phyloP scores from a whole-genome alignment of 2,888 invertebrate genomes.

The Drosophila longiperda region DNA sequence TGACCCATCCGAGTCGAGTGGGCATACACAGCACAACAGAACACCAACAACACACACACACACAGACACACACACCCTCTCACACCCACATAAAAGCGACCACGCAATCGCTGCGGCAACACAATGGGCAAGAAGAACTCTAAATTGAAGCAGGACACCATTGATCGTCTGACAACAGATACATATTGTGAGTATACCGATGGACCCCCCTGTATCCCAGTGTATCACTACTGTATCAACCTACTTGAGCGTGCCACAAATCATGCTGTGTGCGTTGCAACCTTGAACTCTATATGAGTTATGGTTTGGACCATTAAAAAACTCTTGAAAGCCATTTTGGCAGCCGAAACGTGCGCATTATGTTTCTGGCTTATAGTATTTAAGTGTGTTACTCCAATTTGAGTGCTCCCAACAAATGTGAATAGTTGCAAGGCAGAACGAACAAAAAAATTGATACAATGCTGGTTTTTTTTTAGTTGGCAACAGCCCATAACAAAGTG shows the following conservation, averaged over 20 bases:
- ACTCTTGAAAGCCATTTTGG: constrained; percentile 73
- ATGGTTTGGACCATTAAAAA: constrained; percentile 53
- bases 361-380: constrained; percentile 1
- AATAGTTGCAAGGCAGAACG: background rate
- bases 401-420: background rate
- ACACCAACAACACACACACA: background rate
- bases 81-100: background rate
- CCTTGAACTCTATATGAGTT: constrained; percentile 71
- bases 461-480: background rate
- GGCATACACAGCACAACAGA: background rate
- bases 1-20: constrained; percentile 28
- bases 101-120: constrained; percentile 47
- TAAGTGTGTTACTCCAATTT: constrained; percentile 1
- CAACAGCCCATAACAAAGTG: too few relatives aligned
- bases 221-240: background rate
- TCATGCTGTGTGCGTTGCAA: constrained; percentile 41
- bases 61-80: background rate
- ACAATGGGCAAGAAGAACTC: constrained; percentile 98
- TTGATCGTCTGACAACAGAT: constrained; percentile 95
- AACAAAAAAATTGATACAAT: background rate
- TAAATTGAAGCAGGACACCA: constrained; percentile 97
- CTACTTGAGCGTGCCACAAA: constrained; percentile 37
- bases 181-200: constrained; percentile 94
- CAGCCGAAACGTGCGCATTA: constrained; percentile 56
- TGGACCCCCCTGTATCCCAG: background rate